Evolutionary conservation across 2,888 invertebrate species (phyloP), one percentile per base, ranked within the genome.

Genomic region (Anticlea derivata): DNA sequence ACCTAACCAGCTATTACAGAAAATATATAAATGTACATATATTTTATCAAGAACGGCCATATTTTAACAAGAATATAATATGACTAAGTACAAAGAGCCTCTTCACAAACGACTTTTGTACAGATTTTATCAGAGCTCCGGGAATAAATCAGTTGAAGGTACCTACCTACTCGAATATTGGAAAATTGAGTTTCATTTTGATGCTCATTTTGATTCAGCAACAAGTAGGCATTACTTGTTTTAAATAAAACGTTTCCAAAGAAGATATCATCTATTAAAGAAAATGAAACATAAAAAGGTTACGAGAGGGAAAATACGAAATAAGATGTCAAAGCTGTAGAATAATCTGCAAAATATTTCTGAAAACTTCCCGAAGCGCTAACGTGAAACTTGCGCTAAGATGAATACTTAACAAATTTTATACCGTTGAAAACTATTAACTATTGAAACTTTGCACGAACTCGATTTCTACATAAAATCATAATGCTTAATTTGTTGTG

Each of bases 321-420:
- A 38, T 13, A 23, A 33, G 12, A 38, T 24, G 31, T 46, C 37
- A 17, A 30, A 38, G 30, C 30, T 23, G 20, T 29, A 35, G 29
- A 30, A 35, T 45, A 30, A 23, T 47, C 31, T 40, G 33, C 27
- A 26, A 48, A 39, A 33, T 34, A 39, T 48, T 34, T 40, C 33
- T 34, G 33, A 12, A 47, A 22, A 34, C 20, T 48, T 33, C 22
- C 22, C n/a, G 22, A 39, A 27, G 47, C 39, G 33, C 33, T 39
- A 46, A 31, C 38, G 31, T 33, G 8, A 27, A 48, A 34, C 33
- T 39, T 34, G 33, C 12, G 12, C 34, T 40, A 39, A 20, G 47
- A 40, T 48, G 39, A 48, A 48, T 34, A 33, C 39, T 47, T 33
- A 47, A 12, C 26, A 31, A 39, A 11, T 33, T 39, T 33, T 38